Evolutionary conservation across 2,888 invertebrate genomes (phyloP).

Genomic region (Drosophila robusta): DNA sequence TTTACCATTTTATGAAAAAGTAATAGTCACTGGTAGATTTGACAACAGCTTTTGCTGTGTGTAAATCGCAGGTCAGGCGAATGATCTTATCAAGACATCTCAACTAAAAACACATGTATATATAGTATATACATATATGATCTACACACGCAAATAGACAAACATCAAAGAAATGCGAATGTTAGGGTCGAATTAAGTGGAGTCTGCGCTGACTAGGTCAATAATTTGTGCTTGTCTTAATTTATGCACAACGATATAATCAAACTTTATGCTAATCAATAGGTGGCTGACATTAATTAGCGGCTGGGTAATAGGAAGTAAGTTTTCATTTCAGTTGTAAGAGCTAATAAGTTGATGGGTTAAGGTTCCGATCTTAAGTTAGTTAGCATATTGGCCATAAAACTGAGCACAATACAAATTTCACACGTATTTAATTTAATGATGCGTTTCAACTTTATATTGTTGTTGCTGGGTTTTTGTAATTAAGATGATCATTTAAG

Average conservation of each 20-base stretch:
- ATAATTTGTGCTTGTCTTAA: slow-evolving; percentile 32
- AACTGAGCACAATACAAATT: slow-evolving; percentile 13
- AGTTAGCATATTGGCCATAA: slow-evolving; percentile 30
- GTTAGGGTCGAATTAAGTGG: slow-evolving; percentile 6
- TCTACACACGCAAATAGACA: not conserved
- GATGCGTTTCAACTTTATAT: slow-evolving; percentile 24
- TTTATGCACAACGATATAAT: slow-evolving; percentile 27
- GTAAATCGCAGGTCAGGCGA: slow-evolving; percentile 31
- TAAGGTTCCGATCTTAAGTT: slow-evolving; percentile 21
- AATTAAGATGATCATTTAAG: slow-evolving; percentile 58
- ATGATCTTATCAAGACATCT: slow-evolving; percentile 26
- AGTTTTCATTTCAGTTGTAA: slow-evolving; percentile 19
- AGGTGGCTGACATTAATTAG: slow-evolving; percentile 39
- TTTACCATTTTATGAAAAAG: too few species aligned
- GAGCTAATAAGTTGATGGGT: slow-evolving; percentile 10
- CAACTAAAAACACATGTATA: slow-evolving; percentile 1
- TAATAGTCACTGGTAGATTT: too few species aligned
- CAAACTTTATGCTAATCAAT: slow-evolving; percentile 40
- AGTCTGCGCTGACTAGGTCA: slow-evolving; percentile 44
- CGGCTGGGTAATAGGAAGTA: slow-evolving; percentile 26
- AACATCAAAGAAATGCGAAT: slow-evolving; percentile 23
- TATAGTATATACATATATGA: not conserved
- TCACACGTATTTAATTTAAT: slow-evolving; percentile 51
- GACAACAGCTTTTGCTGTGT: not conserved
- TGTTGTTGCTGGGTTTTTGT: slow-evolving; percentile 21